A percentile compares a stretch with the other conserved stretches of the same genome.
Evolutionary conservation across 2,797 vertebrate species (phyloP).

Genomic region (Halcyon chelicuti): DNA sequence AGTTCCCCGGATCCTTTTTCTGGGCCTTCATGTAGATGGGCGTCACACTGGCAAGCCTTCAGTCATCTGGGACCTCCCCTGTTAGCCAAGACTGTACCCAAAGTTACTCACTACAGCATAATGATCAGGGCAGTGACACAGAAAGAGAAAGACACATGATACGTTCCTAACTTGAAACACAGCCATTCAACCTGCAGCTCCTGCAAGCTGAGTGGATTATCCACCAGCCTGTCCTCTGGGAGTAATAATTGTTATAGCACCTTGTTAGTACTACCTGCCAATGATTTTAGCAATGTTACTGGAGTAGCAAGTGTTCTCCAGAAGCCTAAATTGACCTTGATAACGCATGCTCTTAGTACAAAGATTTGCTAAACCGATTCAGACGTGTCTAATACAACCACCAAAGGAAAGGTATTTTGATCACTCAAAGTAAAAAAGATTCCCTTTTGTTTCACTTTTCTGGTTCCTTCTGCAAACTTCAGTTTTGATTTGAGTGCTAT

Average conservation of each 20-base stretch:
- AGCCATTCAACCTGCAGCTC: background rate
- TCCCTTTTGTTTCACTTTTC: conserved; percentile 22
- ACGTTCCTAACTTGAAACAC: background rate
- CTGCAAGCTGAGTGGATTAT: background rate
- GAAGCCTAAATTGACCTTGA: background rate
- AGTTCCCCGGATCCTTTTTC: too few relatives aligned
- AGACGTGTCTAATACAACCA: background rate
- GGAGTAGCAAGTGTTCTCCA: background rate
- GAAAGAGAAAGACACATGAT: fast-evolving
- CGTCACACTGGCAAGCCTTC: too few relatives aligned
- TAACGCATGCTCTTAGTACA: background rate
- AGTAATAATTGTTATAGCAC: background rate
- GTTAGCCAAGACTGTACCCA: too few relatives aligned
- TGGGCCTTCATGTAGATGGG: too few relatives aligned
- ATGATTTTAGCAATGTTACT: background rate
- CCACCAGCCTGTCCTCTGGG: background rate
- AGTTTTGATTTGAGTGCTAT: conserved; percentile 66
- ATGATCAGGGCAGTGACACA: background rate
- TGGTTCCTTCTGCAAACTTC: conserved; percentile 38
- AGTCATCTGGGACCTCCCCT: too few relatives aligned
- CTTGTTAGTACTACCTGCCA: background rate
- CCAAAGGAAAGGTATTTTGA: background rate
- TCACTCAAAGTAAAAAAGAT: conserved; percentile 1
- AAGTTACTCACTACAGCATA: background rate
- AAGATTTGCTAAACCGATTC: background rate